phyloP scores from a whole-genome alignment of 2,888 invertebrate species.

The Cyclophora albipunctata region DNA sequence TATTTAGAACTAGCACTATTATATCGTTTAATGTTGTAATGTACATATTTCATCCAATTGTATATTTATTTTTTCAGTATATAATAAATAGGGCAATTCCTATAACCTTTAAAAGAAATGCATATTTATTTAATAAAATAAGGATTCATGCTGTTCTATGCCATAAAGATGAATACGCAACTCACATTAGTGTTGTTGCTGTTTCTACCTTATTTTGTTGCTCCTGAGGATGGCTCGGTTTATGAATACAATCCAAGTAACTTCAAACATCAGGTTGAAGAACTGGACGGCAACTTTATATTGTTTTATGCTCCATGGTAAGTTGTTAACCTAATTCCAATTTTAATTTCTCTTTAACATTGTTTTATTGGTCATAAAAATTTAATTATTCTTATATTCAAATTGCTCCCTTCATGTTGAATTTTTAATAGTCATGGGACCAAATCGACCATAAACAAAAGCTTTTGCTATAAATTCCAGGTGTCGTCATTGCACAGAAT shows the following conservation, averaged over 20 bases:
- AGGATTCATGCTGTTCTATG: background rate
- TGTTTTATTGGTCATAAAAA: too few species aligned
- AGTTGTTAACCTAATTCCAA: conserved; percentile 36
- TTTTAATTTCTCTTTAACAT: background rate
- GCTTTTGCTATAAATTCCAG: conserved; percentile 48
- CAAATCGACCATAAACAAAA: too few species aligned
- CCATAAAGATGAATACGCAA: background rate
- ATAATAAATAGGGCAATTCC: too few species aligned
- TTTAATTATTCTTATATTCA: too few species aligned
- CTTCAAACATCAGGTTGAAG: conserved; percentile 77
- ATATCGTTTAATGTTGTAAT: too few species aligned
- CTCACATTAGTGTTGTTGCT: conserved; percentile 17
- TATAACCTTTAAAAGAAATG: too few species aligned
- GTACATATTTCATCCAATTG: too few species aligned
- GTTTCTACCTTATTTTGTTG: conserved; percentile 76
- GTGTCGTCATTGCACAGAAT: conserved; percentile 89
- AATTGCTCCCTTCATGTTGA: conserved; percentile 1
- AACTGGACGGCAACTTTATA: conserved; percentile 81
- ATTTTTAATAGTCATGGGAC: background rate
- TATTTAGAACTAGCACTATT: too few species aligned
- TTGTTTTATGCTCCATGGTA: conserved; percentile 89
- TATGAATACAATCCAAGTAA: conserved; percentile 76
- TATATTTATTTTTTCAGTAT: too few species aligned
- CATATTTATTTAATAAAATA: background rate
- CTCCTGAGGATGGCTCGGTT: conserved; percentile 78